Conservation (phyloP, 2,113 vertebrate species). For the Etia nguti region DNA sequence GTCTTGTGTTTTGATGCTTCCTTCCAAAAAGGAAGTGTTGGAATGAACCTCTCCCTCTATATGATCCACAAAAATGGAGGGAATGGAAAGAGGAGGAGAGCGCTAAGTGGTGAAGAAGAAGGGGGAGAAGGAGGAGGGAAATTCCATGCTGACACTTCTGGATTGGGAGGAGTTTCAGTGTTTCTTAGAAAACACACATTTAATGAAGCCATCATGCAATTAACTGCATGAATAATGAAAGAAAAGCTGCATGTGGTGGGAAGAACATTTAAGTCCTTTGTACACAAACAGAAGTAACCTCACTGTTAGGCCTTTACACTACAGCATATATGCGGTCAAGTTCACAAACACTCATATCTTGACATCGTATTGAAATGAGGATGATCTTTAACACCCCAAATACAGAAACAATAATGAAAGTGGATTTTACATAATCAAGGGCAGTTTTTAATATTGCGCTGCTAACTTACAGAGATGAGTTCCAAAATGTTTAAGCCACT, state of each 20-base stretch:
- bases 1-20: background rate
- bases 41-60: background rate
- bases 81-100: background rate
- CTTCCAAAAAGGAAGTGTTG: background rate
- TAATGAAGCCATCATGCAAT: background rate
- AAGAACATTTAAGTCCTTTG: background rate
- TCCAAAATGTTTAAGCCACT: background rate
- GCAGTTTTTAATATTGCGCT: background rate
- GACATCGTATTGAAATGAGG: background rate
- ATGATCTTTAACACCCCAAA: rapidly evolving
- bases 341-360: background rate
- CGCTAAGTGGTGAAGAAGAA: background rate
- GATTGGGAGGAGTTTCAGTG: background rate
- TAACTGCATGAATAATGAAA: background rate
- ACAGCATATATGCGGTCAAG: background rate
- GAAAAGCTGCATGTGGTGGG: background rate
- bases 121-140: background rate
- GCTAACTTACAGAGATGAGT: background rate
- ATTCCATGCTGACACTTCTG: conserved; percentile 33
- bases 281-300: background rate
- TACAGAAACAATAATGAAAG: background rate
- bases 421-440: background rate
- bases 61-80: background rate
- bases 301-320: background rate
- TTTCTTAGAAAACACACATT: background rate